Evolutionary conservation across 2,113 vertebrate genomes (phyloP).

Genomic region (Gallinago paraguaiae): DNA sequence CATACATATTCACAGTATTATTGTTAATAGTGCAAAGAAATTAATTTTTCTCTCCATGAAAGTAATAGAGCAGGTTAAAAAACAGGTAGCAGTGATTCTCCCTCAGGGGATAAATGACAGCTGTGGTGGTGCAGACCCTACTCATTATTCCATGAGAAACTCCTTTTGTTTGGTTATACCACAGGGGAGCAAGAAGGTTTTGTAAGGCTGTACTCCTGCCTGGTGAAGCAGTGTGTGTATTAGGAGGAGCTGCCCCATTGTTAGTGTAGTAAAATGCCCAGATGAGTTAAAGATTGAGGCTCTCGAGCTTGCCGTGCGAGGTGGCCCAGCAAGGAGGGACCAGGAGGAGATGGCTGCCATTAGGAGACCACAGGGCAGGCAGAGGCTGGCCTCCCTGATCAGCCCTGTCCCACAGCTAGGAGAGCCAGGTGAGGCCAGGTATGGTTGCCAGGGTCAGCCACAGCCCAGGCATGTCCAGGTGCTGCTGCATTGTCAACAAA

Average conservation of each 20-base stretch:
- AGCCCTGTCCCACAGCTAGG: accelerated
- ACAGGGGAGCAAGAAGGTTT: not conserved
- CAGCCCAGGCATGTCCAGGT: accelerated
- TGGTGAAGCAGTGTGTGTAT: accelerated
- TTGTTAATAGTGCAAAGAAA: not conserved
- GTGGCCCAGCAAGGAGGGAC: not conserved
- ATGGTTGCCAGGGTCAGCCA: accelerated
- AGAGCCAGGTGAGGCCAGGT: accelerated
- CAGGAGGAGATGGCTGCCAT: no score
- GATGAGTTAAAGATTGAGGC: not conserved
- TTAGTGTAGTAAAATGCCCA: not conserved
- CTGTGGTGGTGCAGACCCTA: not conserved
- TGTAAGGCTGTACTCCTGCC: not conserved
- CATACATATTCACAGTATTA: not conserved
- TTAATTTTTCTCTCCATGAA: not conserved
- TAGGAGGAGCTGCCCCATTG: not conserved
- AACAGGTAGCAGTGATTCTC: not conserved
- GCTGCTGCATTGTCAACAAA: accelerated
- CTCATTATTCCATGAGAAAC: not conserved
- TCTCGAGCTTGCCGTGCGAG: not conserved
- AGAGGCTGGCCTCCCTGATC: accelerated
- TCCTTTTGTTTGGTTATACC: not conserved
- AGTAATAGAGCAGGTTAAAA: not conserved
- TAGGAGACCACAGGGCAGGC: not conserved
- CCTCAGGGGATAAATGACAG: not conserved